phyloP scores from a whole-genome alignment of 1,140 invertebrate genomes.

The Hyposmocoma kahamanoa region DNA sequence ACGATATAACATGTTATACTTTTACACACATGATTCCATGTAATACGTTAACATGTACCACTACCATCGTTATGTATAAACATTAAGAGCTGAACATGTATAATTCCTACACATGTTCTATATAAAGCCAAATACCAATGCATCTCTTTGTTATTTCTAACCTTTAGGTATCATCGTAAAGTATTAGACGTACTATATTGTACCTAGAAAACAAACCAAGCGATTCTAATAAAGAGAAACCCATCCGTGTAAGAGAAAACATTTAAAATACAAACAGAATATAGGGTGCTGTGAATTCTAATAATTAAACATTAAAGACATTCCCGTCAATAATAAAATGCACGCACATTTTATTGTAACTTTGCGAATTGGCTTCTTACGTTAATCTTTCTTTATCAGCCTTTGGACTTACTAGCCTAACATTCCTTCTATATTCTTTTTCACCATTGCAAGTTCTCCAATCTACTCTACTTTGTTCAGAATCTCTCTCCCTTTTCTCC shows the following conservation, averaged over 20 bases:
- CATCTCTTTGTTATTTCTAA: constrained; percentile 68
- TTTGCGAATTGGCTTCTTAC: not conserved
- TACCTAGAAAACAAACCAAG: constrained; percentile 5
- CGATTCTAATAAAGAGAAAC: constrained; percentile 7
- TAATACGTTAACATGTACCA: constrained; percentile 16
- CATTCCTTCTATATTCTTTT: too few relatives aligned
- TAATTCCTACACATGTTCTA: constrained; percentile 44
- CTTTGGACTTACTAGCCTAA: constrained; percentile 15
- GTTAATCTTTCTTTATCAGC: constrained; percentile 11
- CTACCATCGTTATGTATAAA: constrained; percentile 47
- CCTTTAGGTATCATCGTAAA: constrained; percentile 16
- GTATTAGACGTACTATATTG: constrained; percentile 10
- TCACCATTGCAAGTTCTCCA: too few relatives aligned
- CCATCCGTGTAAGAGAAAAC: too few relatives aligned
- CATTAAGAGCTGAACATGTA: constrained; percentile 61
- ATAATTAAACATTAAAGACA: too few relatives aligned
- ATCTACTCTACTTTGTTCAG: too few relatives aligned
- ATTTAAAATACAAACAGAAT: too few relatives aligned
- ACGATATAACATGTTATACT: constrained; percentile 26
- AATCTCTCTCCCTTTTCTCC: too few relatives aligned
- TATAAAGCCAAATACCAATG: constrained; percentile 73
- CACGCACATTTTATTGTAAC: not conserved
- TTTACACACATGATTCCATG: constrained; percentile 34
- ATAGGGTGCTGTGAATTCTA: too few relatives aligned
- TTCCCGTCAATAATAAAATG: too few relatives aligned